These are phyloP conservation scores for Dreissena rostriformis DNA, from an alignment of 1,140 invertebrate species.

Conservation along the genomic window DNA sequence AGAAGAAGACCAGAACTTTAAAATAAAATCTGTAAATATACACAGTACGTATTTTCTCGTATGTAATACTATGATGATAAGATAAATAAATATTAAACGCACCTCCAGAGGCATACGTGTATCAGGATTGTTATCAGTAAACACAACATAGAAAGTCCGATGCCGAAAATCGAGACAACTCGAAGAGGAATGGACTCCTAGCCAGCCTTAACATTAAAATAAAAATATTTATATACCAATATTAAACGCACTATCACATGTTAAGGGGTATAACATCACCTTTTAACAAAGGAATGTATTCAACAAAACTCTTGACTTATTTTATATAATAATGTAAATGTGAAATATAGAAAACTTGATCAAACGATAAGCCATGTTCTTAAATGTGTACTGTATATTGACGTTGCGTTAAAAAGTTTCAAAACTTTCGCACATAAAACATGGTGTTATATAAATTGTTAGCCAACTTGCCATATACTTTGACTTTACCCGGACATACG, in stretches of 20 bases:
- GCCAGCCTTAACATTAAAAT: slow-evolving; percentile 47
- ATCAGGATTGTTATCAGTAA: slow-evolving; percentile 57
- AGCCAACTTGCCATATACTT: too few species aligned
- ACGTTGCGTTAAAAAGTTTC: not conserved
- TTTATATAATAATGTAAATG: not conserved
- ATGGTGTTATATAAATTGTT: too few species aligned
- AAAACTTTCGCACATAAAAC: too few species aligned
- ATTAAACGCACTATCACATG: not conserved
- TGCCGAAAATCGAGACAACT: slow-evolving; percentile 68
- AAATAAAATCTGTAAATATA: not conserved
- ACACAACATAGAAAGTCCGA: slow-evolving; percentile 62
- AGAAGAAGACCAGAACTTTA: not conserved
- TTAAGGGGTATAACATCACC: too few species aligned
- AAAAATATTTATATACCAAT: not conserved
- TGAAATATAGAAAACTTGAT: not conserved
- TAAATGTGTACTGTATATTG: not conserved
- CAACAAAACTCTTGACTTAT: not conserved
- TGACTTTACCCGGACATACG: too few species aligned
- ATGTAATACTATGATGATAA: too few species aligned
- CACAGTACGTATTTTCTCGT: not conserved
- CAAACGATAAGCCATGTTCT: not conserved
- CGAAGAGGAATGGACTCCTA: slow-evolving; percentile 53
- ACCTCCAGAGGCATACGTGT: slow-evolving; percentile 62
- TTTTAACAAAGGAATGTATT: too few species aligned
- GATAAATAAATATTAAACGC: slow-evolving; percentile 3